These are phyloP conservation scores for Todiramphus chloris DNA, from an alignment of 2,113 vertebrate genomes.

Conservation along the genomic window DNA sequence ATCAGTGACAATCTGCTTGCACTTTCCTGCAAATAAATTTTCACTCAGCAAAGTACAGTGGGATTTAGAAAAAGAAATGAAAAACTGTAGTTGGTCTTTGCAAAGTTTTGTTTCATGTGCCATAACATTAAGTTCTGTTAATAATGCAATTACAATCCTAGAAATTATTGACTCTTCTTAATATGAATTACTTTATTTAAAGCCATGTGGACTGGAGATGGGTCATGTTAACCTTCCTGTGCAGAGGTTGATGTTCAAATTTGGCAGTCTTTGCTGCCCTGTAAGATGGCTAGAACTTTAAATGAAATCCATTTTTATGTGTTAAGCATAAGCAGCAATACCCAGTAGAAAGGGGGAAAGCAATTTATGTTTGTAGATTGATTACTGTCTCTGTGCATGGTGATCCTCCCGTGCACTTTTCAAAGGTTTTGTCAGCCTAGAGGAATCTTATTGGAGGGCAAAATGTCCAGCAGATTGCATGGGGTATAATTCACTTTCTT, in stretches of 20 bases:
- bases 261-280: not conserved
- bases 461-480: not conserved
- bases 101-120: not conserved
- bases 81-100: not conserved
- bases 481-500: not conserved
- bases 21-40: not conserved
- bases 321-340: not conserved
- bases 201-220: not conserved
- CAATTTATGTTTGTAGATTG: not conserved
- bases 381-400: not conserved
- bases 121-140: not conserved
- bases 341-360: not conserved
- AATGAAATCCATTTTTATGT: rapidly evolving
- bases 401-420: not conserved
- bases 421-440: not conserved
- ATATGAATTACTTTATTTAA: not conserved
- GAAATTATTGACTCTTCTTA: not conserved
- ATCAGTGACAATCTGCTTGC: not conserved
- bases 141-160: not conserved
- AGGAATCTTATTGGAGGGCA: not conserved
- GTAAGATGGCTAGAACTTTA: not conserved
- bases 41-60: not conserved
- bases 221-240: not conserved
- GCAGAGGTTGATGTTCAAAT: not conserved
- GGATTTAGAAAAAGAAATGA: not conserved